Conservation (phyloP, 2,797 vertebrate genomes). For the Amblyopsis hoosieri region DNA sequence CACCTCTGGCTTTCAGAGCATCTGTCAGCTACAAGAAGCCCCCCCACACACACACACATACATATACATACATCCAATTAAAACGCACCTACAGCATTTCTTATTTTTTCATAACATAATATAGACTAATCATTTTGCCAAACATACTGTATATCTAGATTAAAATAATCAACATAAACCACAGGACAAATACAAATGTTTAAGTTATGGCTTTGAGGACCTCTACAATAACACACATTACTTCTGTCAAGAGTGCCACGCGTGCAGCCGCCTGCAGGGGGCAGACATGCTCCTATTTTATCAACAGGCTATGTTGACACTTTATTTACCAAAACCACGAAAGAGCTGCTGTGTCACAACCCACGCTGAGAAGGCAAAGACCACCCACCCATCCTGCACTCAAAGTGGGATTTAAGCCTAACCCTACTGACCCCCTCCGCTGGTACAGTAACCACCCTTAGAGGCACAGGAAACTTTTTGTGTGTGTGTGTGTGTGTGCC, state of each 20-base stretch:
- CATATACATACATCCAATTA: conserved; percentile 9
- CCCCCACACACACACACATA: conserved; percentile 37
- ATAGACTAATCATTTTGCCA: not conserved
- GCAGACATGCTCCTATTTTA: conserved; percentile 80
- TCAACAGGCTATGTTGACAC: conserved; percentile 31
- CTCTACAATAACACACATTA: not conserved
- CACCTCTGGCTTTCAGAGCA: conserved; percentile 63
- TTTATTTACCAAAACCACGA: conserved; percentile 57
- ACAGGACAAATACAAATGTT: not conserved
- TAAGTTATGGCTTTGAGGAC: not conserved
- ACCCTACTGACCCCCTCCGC: conserved; percentile 64
- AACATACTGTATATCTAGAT: too few relatives aligned
- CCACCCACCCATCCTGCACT: conserved; percentile 77
- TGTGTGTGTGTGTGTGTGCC: conserved; percentile 23
- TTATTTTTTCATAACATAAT: not conserved
- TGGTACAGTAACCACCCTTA: conserved; percentile 57
- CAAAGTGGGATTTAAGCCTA: conserved; percentile 47
- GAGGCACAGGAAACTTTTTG: conserved; percentile 59
- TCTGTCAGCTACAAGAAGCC: conserved; percentile 48
- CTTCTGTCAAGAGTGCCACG: conserved; percentile 1
- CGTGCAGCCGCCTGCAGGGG: conserved; percentile 77
- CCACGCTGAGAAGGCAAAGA: conserved; percentile 54
- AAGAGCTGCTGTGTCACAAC: conserved; percentile 73
- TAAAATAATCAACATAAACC: not conserved
- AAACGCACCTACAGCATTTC: conserved; percentile 17